phyloP scores from a whole-genome alignment of 2,113 vertebrate genomes.

The Phrynosoma platyrhinos region DNA sequence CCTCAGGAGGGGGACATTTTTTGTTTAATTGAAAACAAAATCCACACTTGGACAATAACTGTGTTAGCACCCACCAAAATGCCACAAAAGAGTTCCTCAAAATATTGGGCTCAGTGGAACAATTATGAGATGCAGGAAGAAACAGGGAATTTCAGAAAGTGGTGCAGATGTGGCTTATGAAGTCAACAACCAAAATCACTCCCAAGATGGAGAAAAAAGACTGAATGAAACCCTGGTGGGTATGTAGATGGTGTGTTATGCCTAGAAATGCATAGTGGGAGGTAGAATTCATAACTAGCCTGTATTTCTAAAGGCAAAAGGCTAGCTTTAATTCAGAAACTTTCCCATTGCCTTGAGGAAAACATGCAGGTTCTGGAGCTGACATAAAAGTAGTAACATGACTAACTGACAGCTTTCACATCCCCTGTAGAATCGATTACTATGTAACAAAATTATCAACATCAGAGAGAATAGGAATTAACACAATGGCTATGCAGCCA shows the following conservation, averaged over 20 bases:
- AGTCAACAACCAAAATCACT: neutral
- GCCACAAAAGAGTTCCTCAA: neutral
- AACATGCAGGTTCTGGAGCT: neutral
- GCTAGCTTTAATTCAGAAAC: neutral
- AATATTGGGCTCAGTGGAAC: neutral
- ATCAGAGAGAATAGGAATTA: neutral
- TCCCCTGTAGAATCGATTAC: neutral
- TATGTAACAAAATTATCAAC: neutral
- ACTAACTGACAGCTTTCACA: neutral
- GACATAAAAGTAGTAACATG: neutral
- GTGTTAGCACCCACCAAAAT: neutral
- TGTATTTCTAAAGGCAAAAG: neutral
- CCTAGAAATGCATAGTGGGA: neutral
- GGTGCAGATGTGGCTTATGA: neutral
- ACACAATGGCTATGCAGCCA: neutral
- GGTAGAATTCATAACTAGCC: neutral
- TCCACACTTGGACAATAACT: neutral
- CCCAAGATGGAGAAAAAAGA: neutral
- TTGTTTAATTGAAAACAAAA: neutral
- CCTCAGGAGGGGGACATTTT: neutral
- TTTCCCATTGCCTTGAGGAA: neutral
- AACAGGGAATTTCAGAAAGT: neutral
- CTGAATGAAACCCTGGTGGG: neutral
- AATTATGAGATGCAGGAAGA: neutral
- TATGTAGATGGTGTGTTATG: neutral